phyloP scores from a whole-genome alignment of 1,140 invertebrate genomes.

The Aphaenogaster rudis region DNA sequence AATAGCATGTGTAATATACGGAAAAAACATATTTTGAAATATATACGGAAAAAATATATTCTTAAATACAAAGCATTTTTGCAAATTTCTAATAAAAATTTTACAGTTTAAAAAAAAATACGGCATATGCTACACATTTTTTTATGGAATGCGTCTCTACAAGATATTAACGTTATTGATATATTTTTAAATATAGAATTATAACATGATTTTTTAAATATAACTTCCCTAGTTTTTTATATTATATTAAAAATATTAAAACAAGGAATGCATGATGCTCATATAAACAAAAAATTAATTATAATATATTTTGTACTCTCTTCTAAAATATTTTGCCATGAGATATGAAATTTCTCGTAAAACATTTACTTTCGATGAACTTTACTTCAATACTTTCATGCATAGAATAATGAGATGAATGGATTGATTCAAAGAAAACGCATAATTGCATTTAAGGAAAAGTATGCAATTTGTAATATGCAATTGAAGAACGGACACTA shows the following conservation, averaged over 20 bases:
- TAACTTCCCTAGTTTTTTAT: not conserved
- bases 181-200: not conserved
- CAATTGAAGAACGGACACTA: not conserved
- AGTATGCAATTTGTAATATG: not conserved
- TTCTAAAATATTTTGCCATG: not conserved
- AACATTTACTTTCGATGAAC: not conserved
- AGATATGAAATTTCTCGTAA: not conserved
- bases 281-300: too few species aligned
- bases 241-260: not conserved
- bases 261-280: too few species aligned
- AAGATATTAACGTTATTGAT: not conserved
- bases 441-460: slow-evolving; percentile 9
- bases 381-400: not conserved
- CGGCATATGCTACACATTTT: not conserved
- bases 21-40: too few species aligned
- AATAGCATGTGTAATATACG: too few species aligned
- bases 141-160: not conserved
- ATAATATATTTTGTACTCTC: not conserved
- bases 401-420: not conserved
- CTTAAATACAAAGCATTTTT: not conserved
- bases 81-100: not conserved
- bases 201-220: not conserved
- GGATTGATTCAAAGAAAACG: not conserved
- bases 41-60: too few species aligned
- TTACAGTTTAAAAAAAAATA: not conserved